phyloP scores from a whole-genome alignment of 2,113 vertebrate genomes.

The Macaca mulatta region DNA sequence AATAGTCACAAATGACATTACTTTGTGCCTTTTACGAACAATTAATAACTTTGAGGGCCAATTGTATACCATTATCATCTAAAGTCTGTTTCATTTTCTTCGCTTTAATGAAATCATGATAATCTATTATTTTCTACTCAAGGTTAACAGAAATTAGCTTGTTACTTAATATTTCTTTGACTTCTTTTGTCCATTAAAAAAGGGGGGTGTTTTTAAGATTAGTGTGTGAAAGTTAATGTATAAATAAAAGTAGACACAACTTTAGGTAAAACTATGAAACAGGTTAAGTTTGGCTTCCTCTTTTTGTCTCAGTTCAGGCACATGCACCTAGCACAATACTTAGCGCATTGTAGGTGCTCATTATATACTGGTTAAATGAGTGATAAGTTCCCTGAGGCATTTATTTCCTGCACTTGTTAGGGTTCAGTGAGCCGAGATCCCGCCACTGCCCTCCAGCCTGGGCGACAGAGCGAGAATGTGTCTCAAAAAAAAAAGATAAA shows the following conservation, averaged over 20 bases:
- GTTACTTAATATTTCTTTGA: not conserved
- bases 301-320: constrained; percentile 2
- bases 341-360: not conserved
- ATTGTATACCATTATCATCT: not conserved
- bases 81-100: constrained; percentile 19
- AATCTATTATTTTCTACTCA: not conserved
- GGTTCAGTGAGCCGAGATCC: too few species aligned
- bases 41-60: constrained; percentile 6
- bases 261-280: not conserved
- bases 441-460: too few species aligned
- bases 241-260: not conserved
- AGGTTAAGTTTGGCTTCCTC: not conserved
- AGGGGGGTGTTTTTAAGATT: not conserved
- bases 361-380: not conserved
- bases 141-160: constrained; percentile 32
- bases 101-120: constrained; percentile 18
- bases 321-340: not conserved
- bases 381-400: not conserved
- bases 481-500: too few species aligned
- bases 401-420: not conserved
- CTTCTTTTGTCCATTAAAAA: not conserved
- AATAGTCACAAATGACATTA: not conserved
- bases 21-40: constrained; percentile 17
- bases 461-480: too few species aligned
- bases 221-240: not conserved